Evolutionary conservation across 2,888 invertebrate species (phyloP).

Genomic region (Minunthozetes semirufus): DNA sequence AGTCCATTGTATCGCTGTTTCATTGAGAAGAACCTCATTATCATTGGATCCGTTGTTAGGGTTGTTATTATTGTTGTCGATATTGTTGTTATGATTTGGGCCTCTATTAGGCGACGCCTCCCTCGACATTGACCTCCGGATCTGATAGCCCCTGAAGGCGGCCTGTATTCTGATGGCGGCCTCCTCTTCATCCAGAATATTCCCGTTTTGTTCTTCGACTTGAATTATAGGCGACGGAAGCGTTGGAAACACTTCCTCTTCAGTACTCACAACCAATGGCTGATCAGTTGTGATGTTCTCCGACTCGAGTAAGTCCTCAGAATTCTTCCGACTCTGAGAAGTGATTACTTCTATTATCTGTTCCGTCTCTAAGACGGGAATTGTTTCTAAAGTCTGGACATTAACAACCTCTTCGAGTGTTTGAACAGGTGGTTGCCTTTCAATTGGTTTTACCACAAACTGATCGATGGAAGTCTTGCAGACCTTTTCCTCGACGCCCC

Average conservation of each 20-base stretch:
- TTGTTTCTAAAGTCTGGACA: not conserved
- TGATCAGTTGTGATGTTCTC: not conserved
- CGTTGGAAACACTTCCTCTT: not conserved
- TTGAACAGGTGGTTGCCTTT: not conserved
- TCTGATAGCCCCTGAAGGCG: slow-evolving; percentile 42
- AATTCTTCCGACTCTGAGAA: not conserved
- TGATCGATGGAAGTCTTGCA: slow-evolving; percentile 10
- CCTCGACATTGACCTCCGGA: slow-evolving; percentile 39
- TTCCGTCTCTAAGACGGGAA: not conserved
- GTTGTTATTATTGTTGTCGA: not conserved
- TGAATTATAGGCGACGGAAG: not conserved
- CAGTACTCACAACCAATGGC: not conserved
- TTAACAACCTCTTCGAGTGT: not conserved
- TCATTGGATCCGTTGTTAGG: not conserved
- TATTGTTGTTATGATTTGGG: not conserved
- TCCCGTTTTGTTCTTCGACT: slow-evolving; percentile 18
- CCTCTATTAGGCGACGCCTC: slow-evolving; percentile 32
- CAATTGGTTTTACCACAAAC: slow-evolving; percentile 11
- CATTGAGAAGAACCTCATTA: not conserved
- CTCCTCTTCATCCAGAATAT: slow-evolving; percentile 25
- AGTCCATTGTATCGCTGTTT: too few relatives aligned
- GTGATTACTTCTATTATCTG: slow-evolving; percentile 14
- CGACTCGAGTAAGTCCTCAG: not conserved
- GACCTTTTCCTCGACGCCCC: slow-evolving; percentile 1
- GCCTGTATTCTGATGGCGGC: slow-evolving; percentile 43